Base-by-base conservation (phyloP, 2,113 vertebrate genomes). In the Andinoacara biseriatus region DNA sequence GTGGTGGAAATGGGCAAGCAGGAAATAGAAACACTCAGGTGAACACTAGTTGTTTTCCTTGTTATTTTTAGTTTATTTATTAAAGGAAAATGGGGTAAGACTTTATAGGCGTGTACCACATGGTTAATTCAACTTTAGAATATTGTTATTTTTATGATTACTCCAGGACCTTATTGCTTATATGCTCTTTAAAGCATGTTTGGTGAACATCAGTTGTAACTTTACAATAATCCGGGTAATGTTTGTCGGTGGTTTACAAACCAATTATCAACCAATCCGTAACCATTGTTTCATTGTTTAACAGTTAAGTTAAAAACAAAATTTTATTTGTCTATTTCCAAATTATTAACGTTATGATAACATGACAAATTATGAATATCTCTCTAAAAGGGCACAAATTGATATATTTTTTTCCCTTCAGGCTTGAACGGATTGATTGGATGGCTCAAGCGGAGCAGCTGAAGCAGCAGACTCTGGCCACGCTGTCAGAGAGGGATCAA, bases 401-500 rank as follows among this genome's bases (percentile, higher is more conserved):
- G 0, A 43, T 2, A 85, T 43, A 59, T 40, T 17, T 17, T 1
- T 74, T 26, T 56, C 38, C 46, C 33, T 11, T 33, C 65, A 98
- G 97, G 93, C 95, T 95, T 88, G 92, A 94, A 86, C 74, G 88
- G 0, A 58, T 86, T 0, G 95, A 95, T 35, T 97, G 96, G 97
- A 95, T 96, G 90, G 85, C 93, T 67, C 97, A 97, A 76, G 96
- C 93, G 0, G 96, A 94, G 89, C 93, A 92, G 69, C 92, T 96
- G 86, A 97, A 97, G 88, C 96, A 98, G 75, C 97, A 97, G 91
- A 97, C 96, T 57, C 94, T 97, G 62, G 61, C 94, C 86, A 94
- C 96, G 2, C 92, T 98, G 29, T 95, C 97, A 5, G 97, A 97
- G 79, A 96, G 96, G 54, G 97, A 98, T 87, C 96, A 96, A 74